Percentiles rank a stretch among this genome's conserved stretches.
Conservation (phyloP, 2,888 invertebrate species). For the Acrobasis suavella region DNA sequence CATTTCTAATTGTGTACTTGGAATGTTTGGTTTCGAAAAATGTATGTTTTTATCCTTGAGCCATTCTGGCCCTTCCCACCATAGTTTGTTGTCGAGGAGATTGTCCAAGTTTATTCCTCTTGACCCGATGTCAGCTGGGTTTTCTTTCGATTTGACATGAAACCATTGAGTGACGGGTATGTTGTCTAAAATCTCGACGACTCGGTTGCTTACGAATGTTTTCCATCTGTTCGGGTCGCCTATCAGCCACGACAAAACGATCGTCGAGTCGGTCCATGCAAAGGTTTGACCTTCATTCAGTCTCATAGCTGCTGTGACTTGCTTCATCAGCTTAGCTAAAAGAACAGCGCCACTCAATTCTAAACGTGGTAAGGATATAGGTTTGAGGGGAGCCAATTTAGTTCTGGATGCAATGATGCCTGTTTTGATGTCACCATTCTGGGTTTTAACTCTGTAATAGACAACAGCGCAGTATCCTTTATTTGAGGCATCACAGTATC, state of each 20-base stretch:
- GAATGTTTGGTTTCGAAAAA: neutral
- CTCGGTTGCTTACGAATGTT: slow-evolving; percentile 31
- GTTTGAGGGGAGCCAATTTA: neutral
- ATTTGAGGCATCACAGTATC: slow-evolving; percentile 21
- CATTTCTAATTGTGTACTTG: neutral
- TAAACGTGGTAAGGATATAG: neutral
- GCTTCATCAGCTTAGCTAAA: neutral
- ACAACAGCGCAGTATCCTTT: slow-evolving; percentile 21
- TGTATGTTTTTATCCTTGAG: slow-evolving; percentile 5
- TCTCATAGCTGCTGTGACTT: neutral
- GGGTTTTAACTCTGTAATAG: neutral
- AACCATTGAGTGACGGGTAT: slow-evolving; percentile 26
- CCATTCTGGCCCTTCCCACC: slow-evolving; percentile 34
- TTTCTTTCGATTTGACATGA: slow-evolving; percentile 29
- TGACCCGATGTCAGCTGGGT: slow-evolving; percentile 31
- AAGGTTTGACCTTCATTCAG: neutral
- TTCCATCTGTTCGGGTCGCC: slow-evolving; percentile 29
- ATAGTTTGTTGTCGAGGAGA: slow-evolving; percentile 26
- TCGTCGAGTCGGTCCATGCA: slow-evolving; percentile 29
- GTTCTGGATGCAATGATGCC: neutral
- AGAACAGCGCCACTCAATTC: neutral
- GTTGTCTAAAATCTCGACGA: slow-evolving; percentile 25
- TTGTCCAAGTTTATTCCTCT: slow-evolving; percentile 25
- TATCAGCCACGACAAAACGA: slow-evolving; percentile 30
- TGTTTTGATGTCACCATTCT: neutral